Conservation (phyloP, 2,888 invertebrate genomes). For the Drosophila neonasuta region DNA sequence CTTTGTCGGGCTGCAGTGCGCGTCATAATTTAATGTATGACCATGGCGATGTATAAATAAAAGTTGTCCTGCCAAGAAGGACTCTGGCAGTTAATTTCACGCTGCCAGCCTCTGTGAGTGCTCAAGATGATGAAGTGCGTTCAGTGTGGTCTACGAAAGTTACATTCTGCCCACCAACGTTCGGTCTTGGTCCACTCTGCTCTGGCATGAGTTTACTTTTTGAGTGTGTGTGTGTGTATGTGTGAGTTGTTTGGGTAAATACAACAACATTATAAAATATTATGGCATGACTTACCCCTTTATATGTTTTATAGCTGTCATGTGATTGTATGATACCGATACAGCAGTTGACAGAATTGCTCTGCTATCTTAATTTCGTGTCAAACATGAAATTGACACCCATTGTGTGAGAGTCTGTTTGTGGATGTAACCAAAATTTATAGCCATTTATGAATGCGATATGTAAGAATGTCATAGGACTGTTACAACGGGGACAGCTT, state of each 20-base stretch:
- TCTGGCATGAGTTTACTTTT: neutral
- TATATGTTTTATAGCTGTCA: slow-evolving; percentile 65
- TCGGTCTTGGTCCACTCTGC: neutral
- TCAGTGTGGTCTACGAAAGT: slow-evolving; percentile 36
- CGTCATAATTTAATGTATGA: slow-evolving; percentile 70
- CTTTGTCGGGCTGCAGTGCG: slow-evolving; percentile 45
- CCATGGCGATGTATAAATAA: slow-evolving; percentile 63
- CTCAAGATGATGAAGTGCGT: slow-evolving; percentile 71
- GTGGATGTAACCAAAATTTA: slow-evolving; percentile 41
- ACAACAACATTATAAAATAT: slow-evolving; percentile 30
- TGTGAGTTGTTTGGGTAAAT: slow-evolving; percentile 3
- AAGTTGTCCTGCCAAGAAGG: slow-evolving; percentile 54
- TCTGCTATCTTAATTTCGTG: slow-evolving; percentile 73
- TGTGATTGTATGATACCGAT: slow-evolving; percentile 37
- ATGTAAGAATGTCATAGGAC: slow-evolving; percentile 36
- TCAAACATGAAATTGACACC: slow-evolving; percentile 71
- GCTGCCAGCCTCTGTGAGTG: slow-evolving; percentile 69
- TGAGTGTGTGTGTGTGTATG: slow-evolving; percentile 3
- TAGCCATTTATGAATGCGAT: slow-evolving; percentile 40
- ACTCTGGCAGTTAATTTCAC: slow-evolving; percentile 74
- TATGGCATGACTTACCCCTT: slow-evolving; percentile 34
- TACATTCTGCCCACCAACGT: slow-evolving; percentile 8
- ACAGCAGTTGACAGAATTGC: slow-evolving; percentile 61
- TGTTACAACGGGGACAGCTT: slow-evolving; percentile 60
- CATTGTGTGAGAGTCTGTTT: slow-evolving; percentile 29